These are phyloP conservation scores for Brachionus angularis DNA, from an alignment of 1,140 invertebrate species.

Conservation along the genomic window DNA sequence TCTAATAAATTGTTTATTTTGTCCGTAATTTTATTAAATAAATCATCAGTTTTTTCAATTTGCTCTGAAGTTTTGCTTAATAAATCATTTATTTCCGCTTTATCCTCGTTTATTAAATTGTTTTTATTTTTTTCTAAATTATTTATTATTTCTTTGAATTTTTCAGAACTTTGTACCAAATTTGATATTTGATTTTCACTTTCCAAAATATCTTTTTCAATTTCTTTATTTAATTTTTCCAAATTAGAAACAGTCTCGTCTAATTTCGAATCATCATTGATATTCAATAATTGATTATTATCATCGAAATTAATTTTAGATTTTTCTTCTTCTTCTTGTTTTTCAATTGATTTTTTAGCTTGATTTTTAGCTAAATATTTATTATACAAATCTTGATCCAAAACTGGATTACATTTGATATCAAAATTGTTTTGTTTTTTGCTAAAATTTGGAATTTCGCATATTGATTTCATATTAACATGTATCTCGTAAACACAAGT, in stretches of 20 bases:
- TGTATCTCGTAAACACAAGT: constrained; percentile 41
- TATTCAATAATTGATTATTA: neutral
- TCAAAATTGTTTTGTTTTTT: neutral
- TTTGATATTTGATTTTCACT: too few relatives aligned
- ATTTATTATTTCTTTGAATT: too few relatives aligned
- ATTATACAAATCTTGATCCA: neutral
- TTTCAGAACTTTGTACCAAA: too few relatives aligned
- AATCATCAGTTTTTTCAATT: neutral
- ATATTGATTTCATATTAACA: neutral
- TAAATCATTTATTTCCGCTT: too few relatives aligned
- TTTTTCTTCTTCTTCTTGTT: neutral
- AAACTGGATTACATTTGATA: constrained; percentile 13
- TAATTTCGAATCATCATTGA: neutral
- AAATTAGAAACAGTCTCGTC: neutral
- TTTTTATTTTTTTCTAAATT: too few relatives aligned
- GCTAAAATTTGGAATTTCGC: constrained; percentile 27
- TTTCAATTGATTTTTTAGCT: neutral
- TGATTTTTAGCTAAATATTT: neutral
- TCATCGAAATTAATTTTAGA: neutral
- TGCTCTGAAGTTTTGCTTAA: too few relatives aligned
- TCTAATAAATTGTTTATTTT: neutral
- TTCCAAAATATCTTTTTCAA: neutral
- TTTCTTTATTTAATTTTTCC: neutral
- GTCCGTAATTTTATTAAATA: constrained; percentile 5
- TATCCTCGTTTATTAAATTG: too few relatives aligned